phyloP scores from a whole-genome alignment of 1,140 invertebrate species.

The Panulirus ornatus region DNA sequence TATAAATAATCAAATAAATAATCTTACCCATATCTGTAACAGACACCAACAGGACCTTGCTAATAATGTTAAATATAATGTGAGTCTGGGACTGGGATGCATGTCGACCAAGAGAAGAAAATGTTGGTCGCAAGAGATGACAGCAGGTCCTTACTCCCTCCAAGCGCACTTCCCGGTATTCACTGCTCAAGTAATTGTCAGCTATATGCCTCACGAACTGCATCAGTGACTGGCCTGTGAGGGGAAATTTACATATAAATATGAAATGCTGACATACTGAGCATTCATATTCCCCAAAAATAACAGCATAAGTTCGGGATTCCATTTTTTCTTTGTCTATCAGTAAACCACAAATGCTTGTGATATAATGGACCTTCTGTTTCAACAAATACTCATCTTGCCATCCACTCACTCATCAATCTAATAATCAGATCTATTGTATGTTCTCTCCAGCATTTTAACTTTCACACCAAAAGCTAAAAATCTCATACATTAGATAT shows the following conservation, averaged over 20 bases:
- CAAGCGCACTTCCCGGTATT: conserved; percentile 93
- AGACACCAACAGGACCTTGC: conserved; percentile 94
- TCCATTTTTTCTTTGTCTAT: too few relatives aligned
- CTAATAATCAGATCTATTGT: too few relatives aligned
- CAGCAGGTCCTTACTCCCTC: conserved; percentile 97
- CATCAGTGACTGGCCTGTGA: conserved; percentile 85
- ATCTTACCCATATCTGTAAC: conserved; percentile 92
- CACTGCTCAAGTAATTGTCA: conserved; percentile 94
- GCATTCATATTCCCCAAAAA: too few relatives aligned
- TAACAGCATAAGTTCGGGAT: too few relatives aligned
- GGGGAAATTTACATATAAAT: background rate
- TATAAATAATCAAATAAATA: conserved; percentile 19
- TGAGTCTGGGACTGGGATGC: conserved; percentile 58
- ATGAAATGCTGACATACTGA: background rate
- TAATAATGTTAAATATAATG: conserved; percentile 91
- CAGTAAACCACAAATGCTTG: too few relatives aligned
- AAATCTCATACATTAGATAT: too few relatives aligned
- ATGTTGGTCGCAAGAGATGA: conserved; percentile 83
- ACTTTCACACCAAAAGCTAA: too few relatives aligned
- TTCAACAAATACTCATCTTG: too few relatives aligned
- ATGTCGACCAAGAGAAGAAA: conserved; percentile 43
- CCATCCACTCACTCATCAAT: too few relatives aligned
- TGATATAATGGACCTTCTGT: too few relatives aligned
- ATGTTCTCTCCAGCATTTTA: too few relatives aligned
- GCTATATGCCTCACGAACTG: conserved; percentile 95